Evolutionary conservation across 2,888 invertebrate genomes (phyloP).

Genomic region (Lepidochrysops patricia): DNA sequence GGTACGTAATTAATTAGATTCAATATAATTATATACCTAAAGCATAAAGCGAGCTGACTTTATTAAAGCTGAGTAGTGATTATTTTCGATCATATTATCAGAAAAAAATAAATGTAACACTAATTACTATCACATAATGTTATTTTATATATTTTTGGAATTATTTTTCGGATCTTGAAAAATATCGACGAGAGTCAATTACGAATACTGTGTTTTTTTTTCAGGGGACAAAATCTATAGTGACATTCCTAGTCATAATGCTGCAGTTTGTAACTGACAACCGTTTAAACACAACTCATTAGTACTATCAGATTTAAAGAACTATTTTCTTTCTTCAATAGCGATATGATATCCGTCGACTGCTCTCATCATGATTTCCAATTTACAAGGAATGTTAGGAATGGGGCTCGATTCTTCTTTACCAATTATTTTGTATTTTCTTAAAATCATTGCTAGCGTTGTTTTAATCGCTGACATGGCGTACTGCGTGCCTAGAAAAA

Average conservation of each 20-base stretch:
- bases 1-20: no score
- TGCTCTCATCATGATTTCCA: slow-evolving; percentile 1
- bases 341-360: background rate
- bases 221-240: slow-evolving; percentile 38
- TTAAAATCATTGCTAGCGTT: background rate
- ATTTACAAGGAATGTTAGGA: background rate
- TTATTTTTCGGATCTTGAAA: no score
- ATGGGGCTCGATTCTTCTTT: background rate
- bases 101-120: no score
- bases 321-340: background rate
- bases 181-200: no score
- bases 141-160: no score
- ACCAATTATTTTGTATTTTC: slow-evolving; percentile 1
- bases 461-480: slow-evolving; percentile 2
- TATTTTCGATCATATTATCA: no score
- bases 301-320: background rate
- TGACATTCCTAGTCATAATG: slow-evolving; percentile 44
- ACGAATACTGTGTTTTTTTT: slow-evolving; percentile 17
- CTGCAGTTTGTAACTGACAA: slow-evolving; percentile 36
- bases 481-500: background rate
- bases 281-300: no score
- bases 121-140: no score
- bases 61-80: no score
- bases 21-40: no score
- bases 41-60: no score